Base-by-base conservation (phyloP, 1,140 invertebrate species). In the Pseudoatta argentina region DNA sequence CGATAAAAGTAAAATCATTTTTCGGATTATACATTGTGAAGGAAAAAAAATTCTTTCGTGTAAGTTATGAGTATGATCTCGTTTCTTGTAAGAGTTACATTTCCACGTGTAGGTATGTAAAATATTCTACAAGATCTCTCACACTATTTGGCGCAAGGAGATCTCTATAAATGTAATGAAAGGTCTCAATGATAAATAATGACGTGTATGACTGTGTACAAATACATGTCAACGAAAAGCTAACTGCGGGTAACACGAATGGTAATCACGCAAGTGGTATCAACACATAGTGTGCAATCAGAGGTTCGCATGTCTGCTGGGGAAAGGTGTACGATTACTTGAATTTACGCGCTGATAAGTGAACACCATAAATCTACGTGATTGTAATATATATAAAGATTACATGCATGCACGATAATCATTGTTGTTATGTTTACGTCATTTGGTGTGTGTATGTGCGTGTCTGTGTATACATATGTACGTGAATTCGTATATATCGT, bases 231-330 rank as follows among this genome's bases (percentile, higher is more conserved):
- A 51, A 86, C 24, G 57, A 30, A 77, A 72, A 87, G 75, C 73
- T 72, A 79, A 64, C 34, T 71, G 55, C 83, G 39, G 48, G 12
- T 78, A 61, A 77, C 63, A 69, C 63, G 86, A 76, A 76, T 86
- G 66, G 61, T 86, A 64, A 75, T 87, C 55, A 83, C 39, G 76
- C 48, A 51, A 81, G 24, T 82, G 79, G 12, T 73, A 21, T 57
- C 55, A 73, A 63, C 69, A 83, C 39, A 82, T 44, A 87, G 51
- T 88, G 12, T 66, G 67, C 85, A 87, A 75, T 82, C 57, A 87
- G 59, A 63, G 14, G 14, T 55, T 63, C 24, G 39, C 55, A 57
- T 55, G 48, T 57, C 34, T 21, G 57, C 2, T 61, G 55, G 8
- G 5, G 30, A 30, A 10, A n/a, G n/a, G 48, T 71, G 24, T 61